Conservation (phyloP, 2,888 invertebrate genomes). For the Litoditis marina region DNA sequence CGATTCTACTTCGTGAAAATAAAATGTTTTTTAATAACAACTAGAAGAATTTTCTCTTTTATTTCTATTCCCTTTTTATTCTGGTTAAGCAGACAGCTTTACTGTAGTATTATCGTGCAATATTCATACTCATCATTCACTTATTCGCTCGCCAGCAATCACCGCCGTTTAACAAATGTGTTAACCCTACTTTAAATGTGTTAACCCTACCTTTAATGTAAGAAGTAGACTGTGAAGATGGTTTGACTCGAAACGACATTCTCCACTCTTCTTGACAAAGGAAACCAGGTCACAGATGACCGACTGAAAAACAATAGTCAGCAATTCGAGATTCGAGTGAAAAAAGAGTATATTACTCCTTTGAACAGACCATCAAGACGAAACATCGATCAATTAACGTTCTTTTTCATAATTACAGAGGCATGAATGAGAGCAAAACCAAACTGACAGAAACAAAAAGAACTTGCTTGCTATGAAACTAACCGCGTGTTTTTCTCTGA, state of each 20-base stretch:
- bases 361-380: not conserved
- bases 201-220: slow-evolving; percentile 24
- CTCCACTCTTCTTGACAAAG: slow-evolving; percentile 32
- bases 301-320: slow-evolving; percentile 3
- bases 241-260: slow-evolving; percentile 17
- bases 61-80: too few relatives aligned
- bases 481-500: slow-evolving; percentile 20
- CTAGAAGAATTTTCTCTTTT: too few relatives aligned
- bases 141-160: too few relatives aligned
- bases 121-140: too few relatives aligned
- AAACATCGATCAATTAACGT: not conserved
- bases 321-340: too few relatives aligned
- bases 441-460: not conserved
- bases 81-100: too few relatives aligned
- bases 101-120: too few relatives aligned
- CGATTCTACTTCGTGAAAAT: too few relatives aligned
- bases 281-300: slow-evolving; percentile 16
- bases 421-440: not conserved
- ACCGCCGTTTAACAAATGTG: too few relatives aligned
- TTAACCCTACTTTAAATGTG: too few relatives aligned
- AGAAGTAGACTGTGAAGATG: slow-evolving; percentile 17
- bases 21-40: too few relatives aligned
- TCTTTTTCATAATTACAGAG: not conserved
- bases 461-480: not conserved
- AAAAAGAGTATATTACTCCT: not conserved